Conservation (phyloP, 2,113 vertebrate genomes). For the Trinectes maculatus region DNA sequence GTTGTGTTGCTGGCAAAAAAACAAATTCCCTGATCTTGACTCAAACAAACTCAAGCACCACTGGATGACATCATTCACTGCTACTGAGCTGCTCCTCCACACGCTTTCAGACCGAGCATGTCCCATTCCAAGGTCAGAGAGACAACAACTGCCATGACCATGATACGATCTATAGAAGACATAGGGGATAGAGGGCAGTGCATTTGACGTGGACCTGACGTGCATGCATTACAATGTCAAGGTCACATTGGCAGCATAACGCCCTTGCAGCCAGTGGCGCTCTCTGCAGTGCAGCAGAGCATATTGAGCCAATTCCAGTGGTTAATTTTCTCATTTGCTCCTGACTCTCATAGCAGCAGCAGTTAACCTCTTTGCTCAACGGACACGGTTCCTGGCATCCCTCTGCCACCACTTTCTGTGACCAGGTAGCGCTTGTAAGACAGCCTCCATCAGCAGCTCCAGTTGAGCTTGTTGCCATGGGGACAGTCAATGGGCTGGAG, state of each 20-base stretch:
- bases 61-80: slow-evolving; percentile 52
- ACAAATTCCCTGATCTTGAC: slow-evolving; percentile 53
- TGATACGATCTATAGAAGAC: slow-evolving; percentile 35
- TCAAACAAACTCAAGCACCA: slow-evolving; percentile 38
- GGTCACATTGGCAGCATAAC: slow-evolving; percentile 45
- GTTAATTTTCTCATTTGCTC: slow-evolving; percentile 41
- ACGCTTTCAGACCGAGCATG: slow-evolving; percentile 27
- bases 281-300: slow-evolving; percentile 28
- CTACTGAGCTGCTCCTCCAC: slow-evolving; percentile 19
- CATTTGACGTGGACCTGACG: slow-evolving; percentile 29
- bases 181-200: neutral
- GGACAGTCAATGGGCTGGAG: slow-evolving; percentile 80
- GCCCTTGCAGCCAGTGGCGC: slow-evolving; percentile 37
- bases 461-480: slow-evolving; percentile 84
- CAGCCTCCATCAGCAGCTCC: slow-evolving; percentile 72
- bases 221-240: slow-evolving; percentile 50
- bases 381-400: neutral
- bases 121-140: slow-evolving; percentile 61
- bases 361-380: slow-evolving; percentile 49
- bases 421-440: slow-evolving; percentile 69
- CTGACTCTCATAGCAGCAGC: slow-evolving; percentile 36
- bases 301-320: slow-evolving; percentile 40
- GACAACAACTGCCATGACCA: slow-evolving; percentile 32
- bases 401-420: slow-evolving; percentile 37
- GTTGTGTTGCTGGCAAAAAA: slow-evolving; percentile 47